These are phyloP conservation scores for Rambutsinella grinnellia DNA, from an alignment of 2,888 invertebrate species.

Conservation along the genomic window DNA sequence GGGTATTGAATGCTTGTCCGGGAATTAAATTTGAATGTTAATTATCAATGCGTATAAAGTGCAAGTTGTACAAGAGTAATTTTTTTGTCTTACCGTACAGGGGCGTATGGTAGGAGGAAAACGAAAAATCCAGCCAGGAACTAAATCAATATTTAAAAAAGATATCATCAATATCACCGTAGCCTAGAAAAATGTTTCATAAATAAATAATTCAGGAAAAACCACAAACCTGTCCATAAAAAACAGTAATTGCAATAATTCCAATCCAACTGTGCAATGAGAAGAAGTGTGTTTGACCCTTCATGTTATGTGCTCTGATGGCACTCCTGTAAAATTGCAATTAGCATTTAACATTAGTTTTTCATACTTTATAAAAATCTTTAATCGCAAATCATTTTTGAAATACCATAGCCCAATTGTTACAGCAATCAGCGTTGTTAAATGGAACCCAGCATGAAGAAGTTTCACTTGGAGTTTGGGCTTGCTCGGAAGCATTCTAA, in stretches of 20 bases:
- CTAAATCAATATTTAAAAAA: slow-evolving; percentile 39
- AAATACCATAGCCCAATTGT: slow-evolving; percentile 58
- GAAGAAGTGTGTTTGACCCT: slow-evolving; percentile 57
- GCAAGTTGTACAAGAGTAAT: too few relatives aligned
- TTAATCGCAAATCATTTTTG: neutral
- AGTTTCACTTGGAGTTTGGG: slow-evolving; percentile 64
- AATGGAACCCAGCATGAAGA: slow-evolving; percentile 62
- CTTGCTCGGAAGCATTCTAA: slow-evolving; percentile 60
- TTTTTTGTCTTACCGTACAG: too few relatives aligned
- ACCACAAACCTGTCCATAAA: slow-evolving; percentile 61
- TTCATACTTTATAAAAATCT: neutral
- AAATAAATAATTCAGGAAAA: neutral
- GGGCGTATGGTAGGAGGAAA: slow-evolving; percentile 63
- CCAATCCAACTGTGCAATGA: slow-evolving; percentile 65
- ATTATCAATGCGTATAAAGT: too few relatives aligned
- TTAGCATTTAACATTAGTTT: neutral
- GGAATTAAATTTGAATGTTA: too few relatives aligned
- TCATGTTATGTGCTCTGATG: slow-evolving; percentile 51
- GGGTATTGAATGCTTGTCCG: too few relatives aligned
- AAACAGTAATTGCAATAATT: slow-evolving; percentile 59
- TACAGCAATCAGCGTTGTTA: slow-evolving; percentile 51
- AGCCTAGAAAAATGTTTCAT: too few relatives aligned
- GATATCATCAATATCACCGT: too few relatives aligned
- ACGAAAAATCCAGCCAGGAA: slow-evolving; percentile 62
- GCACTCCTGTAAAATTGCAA: slow-evolving; percentile 38